phyloP scores from a whole-genome alignment of 2,888 invertebrate genomes.

The Cistogaster globosa region DNA sequence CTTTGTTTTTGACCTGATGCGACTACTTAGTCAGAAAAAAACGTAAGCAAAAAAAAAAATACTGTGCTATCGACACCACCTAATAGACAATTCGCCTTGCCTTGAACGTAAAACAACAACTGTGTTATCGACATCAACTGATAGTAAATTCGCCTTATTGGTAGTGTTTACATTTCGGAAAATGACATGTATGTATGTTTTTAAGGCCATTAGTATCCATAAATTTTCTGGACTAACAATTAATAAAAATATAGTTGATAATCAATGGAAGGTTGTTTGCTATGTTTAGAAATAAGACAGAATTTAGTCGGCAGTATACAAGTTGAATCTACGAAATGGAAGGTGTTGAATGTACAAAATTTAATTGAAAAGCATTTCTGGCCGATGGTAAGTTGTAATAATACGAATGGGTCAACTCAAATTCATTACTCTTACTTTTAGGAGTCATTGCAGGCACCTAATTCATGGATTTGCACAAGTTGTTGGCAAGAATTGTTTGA shows the following conservation, averaged over 20 bases:
- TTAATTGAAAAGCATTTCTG: conserved; percentile 62
- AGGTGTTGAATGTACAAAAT: conserved; percentile 41
- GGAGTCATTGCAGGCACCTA: conserved; percentile 15
- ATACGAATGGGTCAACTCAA: background rate
- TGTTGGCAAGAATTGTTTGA: conserved; percentile 77
- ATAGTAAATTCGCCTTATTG: too few relatives aligned
- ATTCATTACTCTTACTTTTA: background rate
- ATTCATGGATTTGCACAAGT: conserved; percentile 72
- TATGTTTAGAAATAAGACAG: conserved; percentile 50
- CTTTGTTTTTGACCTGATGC: too few relatives aligned
- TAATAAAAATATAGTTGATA: background rate
- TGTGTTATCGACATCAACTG: too few relatives aligned
- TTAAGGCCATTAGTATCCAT: too few relatives aligned
- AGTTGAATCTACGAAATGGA: conserved; percentile 43
- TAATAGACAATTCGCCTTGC: too few relatives aligned
- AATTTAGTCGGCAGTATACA: conserved; percentile 33
- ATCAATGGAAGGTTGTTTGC: conserved; percentile 58
- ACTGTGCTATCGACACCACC: too few relatives aligned
- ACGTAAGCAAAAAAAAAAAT: too few relatives aligned
- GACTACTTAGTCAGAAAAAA: too few relatives aligned
- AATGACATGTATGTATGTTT: too few relatives aligned
- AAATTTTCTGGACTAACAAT: too few relatives aligned
- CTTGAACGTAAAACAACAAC: too few relatives aligned
- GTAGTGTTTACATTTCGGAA: too few relatives aligned
- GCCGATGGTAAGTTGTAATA: conserved; percentile 45